Percentiles rank a stretch among this genome's conserved stretches.
These are phyloP conservation scores for Spilogale gracilis DNA, from an alignment of 2,113 vertebrate species.

Conservation along the genomic window DNA sequence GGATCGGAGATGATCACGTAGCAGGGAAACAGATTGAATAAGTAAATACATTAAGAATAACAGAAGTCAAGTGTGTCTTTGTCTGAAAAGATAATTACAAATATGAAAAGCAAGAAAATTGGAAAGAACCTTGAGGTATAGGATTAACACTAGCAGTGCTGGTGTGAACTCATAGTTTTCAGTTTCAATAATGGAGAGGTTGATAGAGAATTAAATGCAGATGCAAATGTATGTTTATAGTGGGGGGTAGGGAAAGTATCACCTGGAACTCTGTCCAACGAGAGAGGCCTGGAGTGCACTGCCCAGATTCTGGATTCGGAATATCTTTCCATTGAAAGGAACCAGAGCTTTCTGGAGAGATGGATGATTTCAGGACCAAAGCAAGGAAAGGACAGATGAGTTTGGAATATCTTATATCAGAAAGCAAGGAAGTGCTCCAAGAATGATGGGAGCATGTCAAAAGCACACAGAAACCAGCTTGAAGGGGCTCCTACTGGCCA, in stretches of 20 bases:
- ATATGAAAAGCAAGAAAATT: not conserved
- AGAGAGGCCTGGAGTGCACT: too few species aligned
- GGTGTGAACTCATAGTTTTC: not conserved
- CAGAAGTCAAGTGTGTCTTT: not conserved
- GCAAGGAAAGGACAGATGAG: too few species aligned
- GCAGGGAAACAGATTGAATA: not conserved
- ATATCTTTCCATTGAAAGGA: not conserved
- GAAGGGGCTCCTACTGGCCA: not conserved
- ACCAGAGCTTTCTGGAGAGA: not conserved
- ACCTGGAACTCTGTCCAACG: not conserved
- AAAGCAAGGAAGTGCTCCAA: not conserved
- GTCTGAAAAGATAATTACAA: not conserved
- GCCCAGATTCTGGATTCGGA: not conserved
- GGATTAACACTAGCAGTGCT: not conserved
- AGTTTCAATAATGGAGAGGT: not conserved
- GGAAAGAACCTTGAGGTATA: not conserved
- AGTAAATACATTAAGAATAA: not conserved
- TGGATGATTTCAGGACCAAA: not conserved
- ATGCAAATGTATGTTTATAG: rapidly evolving
- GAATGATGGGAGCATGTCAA: not conserved
- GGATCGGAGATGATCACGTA: not conserved
- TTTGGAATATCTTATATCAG: not conserved
- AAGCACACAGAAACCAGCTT: not conserved
- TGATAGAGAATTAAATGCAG: not conserved
- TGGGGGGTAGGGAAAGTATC: rapidly evolving